phyloP scores from a whole-genome alignment of 2,113 vertebrate species.

The Erinaceus europaeus region DNA sequence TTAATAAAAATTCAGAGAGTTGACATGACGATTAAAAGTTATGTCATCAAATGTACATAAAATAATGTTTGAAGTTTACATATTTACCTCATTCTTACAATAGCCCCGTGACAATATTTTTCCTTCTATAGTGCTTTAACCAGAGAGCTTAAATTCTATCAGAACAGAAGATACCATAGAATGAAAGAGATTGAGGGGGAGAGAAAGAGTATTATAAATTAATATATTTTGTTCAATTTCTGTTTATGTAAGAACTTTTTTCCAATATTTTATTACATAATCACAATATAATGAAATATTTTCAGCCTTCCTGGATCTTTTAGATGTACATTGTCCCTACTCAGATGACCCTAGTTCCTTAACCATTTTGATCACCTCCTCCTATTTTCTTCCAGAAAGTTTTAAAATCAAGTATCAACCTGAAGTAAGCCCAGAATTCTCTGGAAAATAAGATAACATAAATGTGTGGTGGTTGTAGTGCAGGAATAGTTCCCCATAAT shows the following conservation, averaged over 20 bases:
- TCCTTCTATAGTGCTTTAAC: neutral
- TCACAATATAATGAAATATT: neutral
- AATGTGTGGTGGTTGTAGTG: no score
- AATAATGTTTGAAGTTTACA: neutral
- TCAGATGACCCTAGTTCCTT: neutral
- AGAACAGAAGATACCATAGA: neutral
- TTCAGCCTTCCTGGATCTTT: neutral
- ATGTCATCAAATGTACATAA: neutral
- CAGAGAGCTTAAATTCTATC: neutral
- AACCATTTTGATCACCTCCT: neutral
- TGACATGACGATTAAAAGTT: slow-evolving; percentile 10
- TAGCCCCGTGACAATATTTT: neutral
- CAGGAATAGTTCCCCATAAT: no score
- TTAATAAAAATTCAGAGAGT: neutral
- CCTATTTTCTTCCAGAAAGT: neutral
- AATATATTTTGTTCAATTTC: neutral
- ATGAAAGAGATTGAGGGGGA: neutral
- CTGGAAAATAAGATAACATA: neutral
- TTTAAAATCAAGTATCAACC: neutral
- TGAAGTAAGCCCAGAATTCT: neutral
- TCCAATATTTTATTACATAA: neutral
- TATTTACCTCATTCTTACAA: neutral
- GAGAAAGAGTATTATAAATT: neutral
- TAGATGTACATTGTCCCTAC: neutral
- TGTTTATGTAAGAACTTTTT: neutral